Evolutionary conservation across 2,888 invertebrate genomes (phyloP).

Genomic region (Hedya salicella): DNA sequence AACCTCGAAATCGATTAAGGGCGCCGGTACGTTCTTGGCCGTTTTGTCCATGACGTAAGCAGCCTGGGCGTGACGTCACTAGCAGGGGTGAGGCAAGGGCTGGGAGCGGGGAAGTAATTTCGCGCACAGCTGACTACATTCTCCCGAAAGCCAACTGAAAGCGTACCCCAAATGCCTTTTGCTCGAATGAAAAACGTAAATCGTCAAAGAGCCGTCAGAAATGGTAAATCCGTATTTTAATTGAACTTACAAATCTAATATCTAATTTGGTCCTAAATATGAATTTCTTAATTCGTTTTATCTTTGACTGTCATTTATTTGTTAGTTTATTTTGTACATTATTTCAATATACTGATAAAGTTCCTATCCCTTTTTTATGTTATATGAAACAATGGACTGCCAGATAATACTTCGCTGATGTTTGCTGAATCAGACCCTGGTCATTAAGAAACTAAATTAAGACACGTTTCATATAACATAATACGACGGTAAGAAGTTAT

Average conservation of each 20-base stretch:
- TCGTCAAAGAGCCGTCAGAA: constrained; percentile 39
- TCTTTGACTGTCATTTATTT: constrained; percentile 4
- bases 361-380: no score
- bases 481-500: no score
- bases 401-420: no score
- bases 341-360: no score
- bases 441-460: no score
- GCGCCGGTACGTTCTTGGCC: constrained; percentile 71
- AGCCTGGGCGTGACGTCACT: constrained; percentile 75
- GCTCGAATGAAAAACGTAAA: constrained; percentile 45
- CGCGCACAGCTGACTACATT: constrained; percentile 77
- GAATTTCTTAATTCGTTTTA: neutral
- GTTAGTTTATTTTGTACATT: no score
- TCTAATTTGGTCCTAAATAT: neutral
- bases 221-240: constrained; percentile 31
- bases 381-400: no score
- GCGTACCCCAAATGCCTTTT: constrained; percentile 37
- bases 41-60: constrained; percentile 77
- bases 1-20: constrained; percentile 78
- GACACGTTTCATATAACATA: no score
- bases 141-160: constrained; percentile 62
- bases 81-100: constrained; percentile 56
- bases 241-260: constrained; percentile 2
- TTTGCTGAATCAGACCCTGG: no score
- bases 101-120: constrained; percentile 67